Evolutionary conservation across 2,113 vertebrate genomes (phyloP).

Genomic region (Dascyllus trimaculatus): DNA sequence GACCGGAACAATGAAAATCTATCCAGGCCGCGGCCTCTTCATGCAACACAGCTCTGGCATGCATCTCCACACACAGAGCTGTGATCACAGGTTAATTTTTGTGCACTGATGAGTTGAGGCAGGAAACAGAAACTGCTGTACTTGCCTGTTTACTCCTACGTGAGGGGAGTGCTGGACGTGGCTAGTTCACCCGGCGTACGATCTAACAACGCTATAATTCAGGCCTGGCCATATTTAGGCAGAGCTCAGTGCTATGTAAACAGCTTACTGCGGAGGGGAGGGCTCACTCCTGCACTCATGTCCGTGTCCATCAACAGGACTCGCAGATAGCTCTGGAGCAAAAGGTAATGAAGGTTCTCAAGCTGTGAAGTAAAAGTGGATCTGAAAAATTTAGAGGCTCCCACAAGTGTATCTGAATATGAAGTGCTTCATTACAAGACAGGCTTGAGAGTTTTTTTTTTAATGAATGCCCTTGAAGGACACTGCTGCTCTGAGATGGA

Average conservation of each 20-base stretch:
- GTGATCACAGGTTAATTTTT: conserved; percentile 61
- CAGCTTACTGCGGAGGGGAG: conserved; percentile 70
- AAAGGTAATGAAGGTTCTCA: conserved; percentile 27
- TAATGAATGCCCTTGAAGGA: background rate
- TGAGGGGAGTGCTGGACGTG: conserved; percentile 30
- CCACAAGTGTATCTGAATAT: conserved; percentile 9
- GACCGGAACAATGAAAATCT: conserved; percentile 30
- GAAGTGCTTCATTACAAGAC: conserved; percentile 2
- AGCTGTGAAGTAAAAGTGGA: conserved; percentile 7
- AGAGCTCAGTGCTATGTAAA: conserved; percentile 81
- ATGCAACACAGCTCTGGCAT: conserved; percentile 49
- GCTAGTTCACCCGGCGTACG: conserved; percentile 37
- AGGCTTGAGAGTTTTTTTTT: background rate
- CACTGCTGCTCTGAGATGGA: conserved; percentile 52
- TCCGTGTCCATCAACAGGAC: conserved; percentile 69
- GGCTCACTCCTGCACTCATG: conserved; percentile 68
- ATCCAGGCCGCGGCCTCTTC: conserved; percentile 30
- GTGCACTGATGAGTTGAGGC: conserved; percentile 46
- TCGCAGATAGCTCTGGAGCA: conserved; percentile 31
- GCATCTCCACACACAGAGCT: conserved; percentile 40
- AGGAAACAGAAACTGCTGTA: conserved; percentile 50
- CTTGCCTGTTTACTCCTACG: conserved; percentile 28
- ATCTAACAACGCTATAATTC: conserved; percentile 70
- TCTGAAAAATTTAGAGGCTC: conserved; percentile 7
- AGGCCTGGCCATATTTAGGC: conserved; percentile 84